phyloP scores from a whole-genome alignment of 2,797 vertebrate genomes.

The Sylvia borin region DNA sequence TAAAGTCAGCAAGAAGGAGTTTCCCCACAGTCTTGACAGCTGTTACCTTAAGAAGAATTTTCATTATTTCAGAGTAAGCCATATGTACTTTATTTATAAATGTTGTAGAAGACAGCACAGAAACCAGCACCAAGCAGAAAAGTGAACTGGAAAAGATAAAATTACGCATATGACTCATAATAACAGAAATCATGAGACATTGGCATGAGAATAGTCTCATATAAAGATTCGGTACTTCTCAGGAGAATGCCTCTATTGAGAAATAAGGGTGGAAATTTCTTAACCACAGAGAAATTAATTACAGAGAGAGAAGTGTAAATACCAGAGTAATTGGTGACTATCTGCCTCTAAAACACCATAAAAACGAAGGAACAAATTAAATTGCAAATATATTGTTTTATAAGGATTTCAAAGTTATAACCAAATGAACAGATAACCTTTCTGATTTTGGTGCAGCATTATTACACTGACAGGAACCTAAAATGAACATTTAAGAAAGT shows the following conservation, averaged over 20 bases:
- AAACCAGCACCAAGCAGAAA: conserved; percentile 6
- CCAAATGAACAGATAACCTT: background rate
- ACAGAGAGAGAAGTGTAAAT: background rate
- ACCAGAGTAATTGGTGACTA: background rate
- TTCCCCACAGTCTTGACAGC: conserved; percentile 42
- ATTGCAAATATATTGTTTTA: background rate
- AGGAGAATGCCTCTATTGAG: background rate
- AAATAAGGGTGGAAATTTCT: background rate
- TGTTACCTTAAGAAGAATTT: conserved; percentile 48
- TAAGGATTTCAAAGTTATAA: background rate
- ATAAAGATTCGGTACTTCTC: background rate
- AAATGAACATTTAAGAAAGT: background rate
- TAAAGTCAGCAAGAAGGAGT: conserved; percentile 34
- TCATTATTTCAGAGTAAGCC: conserved; percentile 52
- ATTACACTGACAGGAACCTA: background rate
- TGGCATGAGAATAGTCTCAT: background rate
- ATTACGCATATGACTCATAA: background rate
- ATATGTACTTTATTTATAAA: conserved; percentile 37
- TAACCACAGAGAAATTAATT: background rate
- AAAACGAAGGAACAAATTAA: background rate
- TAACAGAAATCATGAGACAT: background rate
- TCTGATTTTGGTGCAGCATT: background rate
- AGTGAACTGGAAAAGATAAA: background rate
- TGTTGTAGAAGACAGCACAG: conserved; percentile 38
- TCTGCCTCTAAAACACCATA: background rate